These are phyloP conservation scores for Hippoglossus hippoglossus DNA, from an alignment of 2,797 vertebrate genomes.

Conservation along the genomic window DNA sequence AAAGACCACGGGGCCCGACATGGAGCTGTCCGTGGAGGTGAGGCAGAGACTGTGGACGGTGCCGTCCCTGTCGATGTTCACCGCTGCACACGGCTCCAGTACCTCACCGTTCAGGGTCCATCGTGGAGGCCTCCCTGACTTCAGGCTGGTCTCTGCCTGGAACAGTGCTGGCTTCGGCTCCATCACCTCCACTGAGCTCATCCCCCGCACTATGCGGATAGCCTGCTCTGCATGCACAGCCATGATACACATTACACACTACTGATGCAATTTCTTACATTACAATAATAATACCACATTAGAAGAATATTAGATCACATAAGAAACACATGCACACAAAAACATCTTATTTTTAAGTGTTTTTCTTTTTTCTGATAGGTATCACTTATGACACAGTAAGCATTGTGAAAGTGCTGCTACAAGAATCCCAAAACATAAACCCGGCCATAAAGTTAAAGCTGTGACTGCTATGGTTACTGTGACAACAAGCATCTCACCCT, in stretches of 20 bases:
- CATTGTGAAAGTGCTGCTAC: not conserved
- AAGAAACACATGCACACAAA: not conserved
- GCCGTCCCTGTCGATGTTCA: constrained; percentile 88
- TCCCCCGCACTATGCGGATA: constrained; percentile 89
- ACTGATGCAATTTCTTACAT: constrained; percentile 10
- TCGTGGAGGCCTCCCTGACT: constrained; percentile 89
- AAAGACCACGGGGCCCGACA: constrained; percentile 92
- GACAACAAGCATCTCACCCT: constrained; percentile 84
- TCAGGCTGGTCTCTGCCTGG: constrained; percentile 91
- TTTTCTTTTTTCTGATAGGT: not conserved
- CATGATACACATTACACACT: constrained; percentile 46
- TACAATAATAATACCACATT: not conserved
- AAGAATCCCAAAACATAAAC: constrained; percentile 1
- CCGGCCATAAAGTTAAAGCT: not conserved
- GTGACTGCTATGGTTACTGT: not conserved
- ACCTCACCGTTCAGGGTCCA: constrained; percentile 90
- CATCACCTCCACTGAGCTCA: constrained; percentile 90
- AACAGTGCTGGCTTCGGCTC: constrained; percentile 91
- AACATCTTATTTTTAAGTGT: not conserved
- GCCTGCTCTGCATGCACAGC: constrained; percentile 89
- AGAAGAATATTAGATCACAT: not conserved
- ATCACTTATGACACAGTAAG: not conserved
- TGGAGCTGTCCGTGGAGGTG: constrained; percentile 88
- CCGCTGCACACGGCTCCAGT: constrained; percentile 78
- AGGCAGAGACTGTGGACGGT: constrained; percentile 89